These are phyloP conservation scores for Pseudococcus longispinus DNA, from an alignment of 2,888 invertebrate species.

Conservation along the genomic window DNA sequence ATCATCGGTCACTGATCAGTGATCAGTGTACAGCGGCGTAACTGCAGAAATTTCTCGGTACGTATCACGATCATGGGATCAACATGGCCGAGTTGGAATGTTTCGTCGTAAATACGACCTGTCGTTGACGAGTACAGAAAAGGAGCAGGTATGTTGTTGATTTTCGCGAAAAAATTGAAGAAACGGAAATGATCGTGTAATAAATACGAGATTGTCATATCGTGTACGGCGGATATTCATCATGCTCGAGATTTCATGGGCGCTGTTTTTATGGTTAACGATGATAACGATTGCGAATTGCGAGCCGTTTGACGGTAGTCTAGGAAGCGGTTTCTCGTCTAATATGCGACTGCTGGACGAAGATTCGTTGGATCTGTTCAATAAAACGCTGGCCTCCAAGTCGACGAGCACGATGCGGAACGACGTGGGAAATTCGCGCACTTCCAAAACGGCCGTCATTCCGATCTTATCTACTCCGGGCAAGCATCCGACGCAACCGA, in stretches of 20 bases:
- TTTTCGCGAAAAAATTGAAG: background rate
- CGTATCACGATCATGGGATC: background rate
- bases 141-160: background rate
- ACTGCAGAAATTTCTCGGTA: background rate
- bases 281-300: slow-evolving; percentile 30
- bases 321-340: background rate
- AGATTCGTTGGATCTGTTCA: slow-evolving; percentile 46
- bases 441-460: slow-evolving; percentile 1
- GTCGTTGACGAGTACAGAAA: background rate
- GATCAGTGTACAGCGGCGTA: background rate
- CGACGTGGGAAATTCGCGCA: background rate
- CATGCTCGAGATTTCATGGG: slow-evolving; percentile 36
- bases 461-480: background rate
- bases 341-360: slow-evolving; percentile 46
- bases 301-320: background rate
- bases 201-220: background rate
- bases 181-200: background rate
- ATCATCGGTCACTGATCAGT: background rate
- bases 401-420: slow-evolving; percentile 49
- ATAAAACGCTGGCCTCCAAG: slow-evolving; percentile 50
- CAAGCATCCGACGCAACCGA: slow-evolving; percentile 29
- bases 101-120: background rate
- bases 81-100: background rate
- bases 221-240: slow-evolving; percentile 1
- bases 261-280: slow-evolving; percentile 39